Evolutionary conservation across 2,113 vertebrate genomes (phyloP), one percentile per base, ranked within the genome.

Genomic region (Parus major): DNA sequence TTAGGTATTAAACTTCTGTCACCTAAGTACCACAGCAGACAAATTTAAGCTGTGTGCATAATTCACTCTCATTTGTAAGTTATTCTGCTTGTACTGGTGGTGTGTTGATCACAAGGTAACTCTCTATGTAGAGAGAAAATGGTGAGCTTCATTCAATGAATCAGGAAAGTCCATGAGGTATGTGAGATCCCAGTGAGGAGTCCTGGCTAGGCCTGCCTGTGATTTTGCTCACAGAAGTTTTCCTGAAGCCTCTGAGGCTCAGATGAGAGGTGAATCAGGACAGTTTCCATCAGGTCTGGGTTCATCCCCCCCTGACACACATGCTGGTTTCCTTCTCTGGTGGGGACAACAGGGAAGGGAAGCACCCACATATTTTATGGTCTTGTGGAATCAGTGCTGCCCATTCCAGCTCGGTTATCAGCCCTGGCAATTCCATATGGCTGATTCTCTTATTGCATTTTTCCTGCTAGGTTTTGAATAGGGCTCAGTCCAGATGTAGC

Each of bases 1-100:
- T 95, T 83, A 75, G 39, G 17, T 86, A 31, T 46, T 70, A 52
- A 88, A 75, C 72, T 57, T 86, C 60, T 94, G 36, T 28, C 65
- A 75, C 63, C 42, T 29, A 31, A 77, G 42, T 44, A 63, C 27
- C 33, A 39, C 78, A 71, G 64, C 44, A 76, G 80, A 19, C 21
- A 59, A 92, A 88, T 73, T 61, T 70, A 66, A 61, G 31, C 35
- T 92, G 53, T 0, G 1, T 71, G 46, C 82, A 39, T 77, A 46
- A 73, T 77, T 85, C 63, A 10, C 12, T 82, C 66, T 91, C 53
- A 65, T 86, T 92, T 93, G 46, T 92, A 95, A 93, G 60, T 92
- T 65, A 82, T 50, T 75, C 80, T 90, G 23, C 50, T 96, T 39
- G 63, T 65, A 35, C 33, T 77, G 25, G 18, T 39, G 10, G 31